phyloP scores from a whole-genome alignment of 2,113 vertebrate genomes.

The Haemorhous mexicanus region DNA sequence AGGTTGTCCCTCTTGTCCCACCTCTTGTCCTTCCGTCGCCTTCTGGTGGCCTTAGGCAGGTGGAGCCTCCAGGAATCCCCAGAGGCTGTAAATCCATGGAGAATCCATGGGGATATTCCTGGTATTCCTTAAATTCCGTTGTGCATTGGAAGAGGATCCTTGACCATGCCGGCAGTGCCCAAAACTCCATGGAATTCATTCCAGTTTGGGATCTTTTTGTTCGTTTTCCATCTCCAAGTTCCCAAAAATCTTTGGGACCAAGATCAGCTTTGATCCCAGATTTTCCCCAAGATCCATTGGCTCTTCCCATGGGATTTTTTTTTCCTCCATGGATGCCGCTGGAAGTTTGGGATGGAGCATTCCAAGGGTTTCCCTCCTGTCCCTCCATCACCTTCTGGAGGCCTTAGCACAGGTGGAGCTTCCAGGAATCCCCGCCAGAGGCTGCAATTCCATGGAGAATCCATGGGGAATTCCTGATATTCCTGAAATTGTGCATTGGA shows the following conservation, averaged over 20 bases:
- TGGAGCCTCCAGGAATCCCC: background rate
- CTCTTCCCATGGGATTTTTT: background rate
- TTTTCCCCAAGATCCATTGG: background rate
- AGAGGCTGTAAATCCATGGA: background rate
- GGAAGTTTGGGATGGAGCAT: background rate
- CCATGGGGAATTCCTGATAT: background rate
- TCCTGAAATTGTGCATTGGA: background rate
- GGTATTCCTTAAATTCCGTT: rapidly evolving
- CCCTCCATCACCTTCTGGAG: background rate
- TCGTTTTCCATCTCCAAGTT: background rate
- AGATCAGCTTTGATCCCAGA: background rate
- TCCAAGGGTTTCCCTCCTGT: background rate
- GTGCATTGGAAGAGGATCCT: background rate
- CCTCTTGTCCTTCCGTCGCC: background rate
- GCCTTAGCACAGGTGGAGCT: background rate
- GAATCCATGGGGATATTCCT: background rate
- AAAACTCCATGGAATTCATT: background rate
- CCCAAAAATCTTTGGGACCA: background rate
- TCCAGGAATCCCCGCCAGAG: background rate
- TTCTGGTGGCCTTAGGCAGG: background rate
- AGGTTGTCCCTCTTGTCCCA: background rate
- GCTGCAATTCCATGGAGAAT: background rate
- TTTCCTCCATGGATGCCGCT: background rate
- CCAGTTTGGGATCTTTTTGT: rapidly evolving
- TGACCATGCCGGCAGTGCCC: background rate